A percentile compares a stretch with the other conserved stretches of the same genome.
Evolutionary conservation across 2,797 vertebrate species (phyloP).

Genomic region (Phrynocephalus forsythii): DNA sequence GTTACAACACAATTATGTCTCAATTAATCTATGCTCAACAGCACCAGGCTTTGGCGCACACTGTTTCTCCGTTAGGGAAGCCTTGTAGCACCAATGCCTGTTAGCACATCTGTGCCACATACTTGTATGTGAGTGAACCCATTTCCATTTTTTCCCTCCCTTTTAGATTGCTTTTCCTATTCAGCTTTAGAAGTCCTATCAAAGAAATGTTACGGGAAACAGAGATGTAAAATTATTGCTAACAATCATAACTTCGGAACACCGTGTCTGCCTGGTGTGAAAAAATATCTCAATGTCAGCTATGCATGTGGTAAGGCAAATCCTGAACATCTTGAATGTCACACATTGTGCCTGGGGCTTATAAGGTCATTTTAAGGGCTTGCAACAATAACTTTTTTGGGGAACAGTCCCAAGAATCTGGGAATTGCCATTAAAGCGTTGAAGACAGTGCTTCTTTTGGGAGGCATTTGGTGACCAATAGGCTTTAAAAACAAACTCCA

Average conservation of each 20-base stretch:
- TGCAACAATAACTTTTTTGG: too few species aligned
- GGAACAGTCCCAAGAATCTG: too few species aligned
- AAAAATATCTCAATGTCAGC: constrained; percentile 91
- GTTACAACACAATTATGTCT: too few species aligned
- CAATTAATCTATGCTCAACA: not conserved
- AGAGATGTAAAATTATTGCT: constrained; percentile 87
- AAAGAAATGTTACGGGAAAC: constrained; percentile 89
- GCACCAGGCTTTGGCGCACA: not conserved
- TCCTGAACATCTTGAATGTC: not conserved
- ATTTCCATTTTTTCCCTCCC: constrained; percentile 26
- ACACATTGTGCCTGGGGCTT: not conserved
- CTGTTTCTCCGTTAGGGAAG: not conserved
- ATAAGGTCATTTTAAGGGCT: not conserved
- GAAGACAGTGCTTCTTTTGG: too few species aligned
- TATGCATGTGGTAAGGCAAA: constrained; percentile 90
- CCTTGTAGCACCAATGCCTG: not conserved
- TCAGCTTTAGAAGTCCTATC: constrained; percentile 85
- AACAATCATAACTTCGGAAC: constrained; percentile 87
- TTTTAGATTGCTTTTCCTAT: constrained; percentile 92
- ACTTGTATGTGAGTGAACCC: constrained; percentile 13
- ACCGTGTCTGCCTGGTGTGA: constrained; percentile 91
- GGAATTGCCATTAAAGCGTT: too few species aligned
- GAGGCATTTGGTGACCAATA: too few species aligned
- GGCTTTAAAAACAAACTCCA: too few species aligned
- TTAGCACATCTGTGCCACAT: not conserved